These are phyloP conservation scores for Tetramorium bicarinatum DNA, from an alignment of 2,888 invertebrate species.

Conservation along the genomic window DNA sequence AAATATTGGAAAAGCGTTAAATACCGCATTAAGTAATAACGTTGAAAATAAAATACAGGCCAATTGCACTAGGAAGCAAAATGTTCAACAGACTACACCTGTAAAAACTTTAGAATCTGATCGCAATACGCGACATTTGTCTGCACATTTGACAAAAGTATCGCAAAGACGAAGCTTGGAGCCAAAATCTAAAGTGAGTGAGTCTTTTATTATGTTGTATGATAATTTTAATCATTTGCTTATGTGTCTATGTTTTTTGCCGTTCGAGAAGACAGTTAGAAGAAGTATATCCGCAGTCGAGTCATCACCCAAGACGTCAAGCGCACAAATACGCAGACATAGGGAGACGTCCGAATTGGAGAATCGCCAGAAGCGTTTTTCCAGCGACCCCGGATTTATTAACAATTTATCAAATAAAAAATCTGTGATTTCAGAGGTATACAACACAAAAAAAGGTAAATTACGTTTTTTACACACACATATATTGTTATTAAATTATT, in stretches of 20 bases:
- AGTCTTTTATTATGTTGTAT: background rate
- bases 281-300: conserved; percentile 72
- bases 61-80: background rate
- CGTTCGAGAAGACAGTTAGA: conserved; percentile 41
- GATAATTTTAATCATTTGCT: background rate
- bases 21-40: conserved; percentile 69
- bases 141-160: conserved; percentile 31
- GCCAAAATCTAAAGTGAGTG: conserved; percentile 59
- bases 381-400: conserved; percentile 74
- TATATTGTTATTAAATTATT: background rate
- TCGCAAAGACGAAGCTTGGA: conserved; percentile 57
- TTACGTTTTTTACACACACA: background rate
- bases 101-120: conserved; percentile 15
- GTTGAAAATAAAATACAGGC: conserved; percentile 29
- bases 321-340: conserved; percentile 51
- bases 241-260: background rate
- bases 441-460: conserved; percentile 55
- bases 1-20: conserved; percentile 76
- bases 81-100: conserved; percentile 36
- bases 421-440: conserved; percentile 22
- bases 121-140: conserved; percentile 1
- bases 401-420: conserved; percentile 61
- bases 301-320: conserved; percentile 48
- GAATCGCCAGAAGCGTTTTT: conserved; percentile 75
- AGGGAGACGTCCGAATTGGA: conserved; percentile 66